Evolutionary conservation across 2,113 vertebrate genomes (phyloP).

Genomic region (Entomyzon cyanotis): DNA sequence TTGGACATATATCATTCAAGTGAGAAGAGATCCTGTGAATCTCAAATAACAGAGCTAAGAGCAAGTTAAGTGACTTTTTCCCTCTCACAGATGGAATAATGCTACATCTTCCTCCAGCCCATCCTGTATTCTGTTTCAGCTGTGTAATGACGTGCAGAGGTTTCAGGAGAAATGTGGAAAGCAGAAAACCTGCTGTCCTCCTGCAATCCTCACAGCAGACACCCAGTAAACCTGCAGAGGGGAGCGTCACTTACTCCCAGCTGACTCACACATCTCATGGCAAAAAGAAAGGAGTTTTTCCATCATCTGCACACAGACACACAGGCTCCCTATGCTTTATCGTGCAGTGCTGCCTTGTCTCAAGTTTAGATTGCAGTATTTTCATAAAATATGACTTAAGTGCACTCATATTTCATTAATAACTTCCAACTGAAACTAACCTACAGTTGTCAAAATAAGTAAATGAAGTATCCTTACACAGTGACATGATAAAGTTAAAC

Average conservation of each 20-base stretch:
- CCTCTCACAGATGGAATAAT: slow-evolving; percentile 14
- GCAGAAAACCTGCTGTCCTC: not conserved
- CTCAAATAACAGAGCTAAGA: slow-evolving; percentile 28
- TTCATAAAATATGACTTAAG: not conserved
- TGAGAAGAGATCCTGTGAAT: slow-evolving; percentile 23
- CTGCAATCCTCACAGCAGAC: not conserved
- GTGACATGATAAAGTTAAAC: not conserved
- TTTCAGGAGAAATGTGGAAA: slow-evolving; percentile 14
- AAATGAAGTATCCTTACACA: not conserved
- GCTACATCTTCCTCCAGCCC: not conserved
- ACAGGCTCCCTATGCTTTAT: not conserved
- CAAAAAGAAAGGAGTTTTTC: not conserved
- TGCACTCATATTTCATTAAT: not conserved
- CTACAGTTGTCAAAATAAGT: not conserved
- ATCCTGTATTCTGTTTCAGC: slow-evolving; percentile 12
- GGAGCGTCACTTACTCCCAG: not conserved
- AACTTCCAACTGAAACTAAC: not conserved
- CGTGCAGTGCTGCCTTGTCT: not conserved
- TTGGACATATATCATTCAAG: slow-evolving; percentile 48
- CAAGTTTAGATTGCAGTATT: not conserved
- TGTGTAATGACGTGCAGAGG: not conserved
- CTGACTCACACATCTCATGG: not conserved
- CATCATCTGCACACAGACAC: not conserved
- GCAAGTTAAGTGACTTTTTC: slow-evolving; percentile 11
- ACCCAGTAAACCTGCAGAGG: not conserved